Evolutionary conservation across 2,113 vertebrate genomes (phyloP).

Genomic region (Phalacrocorax carbo): DNA sequence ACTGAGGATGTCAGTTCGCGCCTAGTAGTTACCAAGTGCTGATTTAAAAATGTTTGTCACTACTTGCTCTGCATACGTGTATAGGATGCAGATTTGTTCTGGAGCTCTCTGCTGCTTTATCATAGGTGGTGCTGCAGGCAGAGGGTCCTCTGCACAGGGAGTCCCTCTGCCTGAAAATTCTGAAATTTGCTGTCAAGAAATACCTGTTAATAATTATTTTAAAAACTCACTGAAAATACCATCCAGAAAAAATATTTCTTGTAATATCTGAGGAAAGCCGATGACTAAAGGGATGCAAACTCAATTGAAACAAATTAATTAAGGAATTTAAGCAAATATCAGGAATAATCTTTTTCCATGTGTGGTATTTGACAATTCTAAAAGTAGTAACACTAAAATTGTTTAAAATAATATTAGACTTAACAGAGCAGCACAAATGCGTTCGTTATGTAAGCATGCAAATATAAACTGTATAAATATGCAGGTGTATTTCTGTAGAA

Average conservation of each 20-base stretch:
- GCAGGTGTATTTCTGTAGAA: background rate
- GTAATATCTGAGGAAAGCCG: background rate
- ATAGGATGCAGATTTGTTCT: background rate
- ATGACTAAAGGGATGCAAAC: background rate
- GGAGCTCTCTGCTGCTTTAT: background rate
- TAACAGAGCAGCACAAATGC: background rate
- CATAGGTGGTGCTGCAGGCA: background rate
- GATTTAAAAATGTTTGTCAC: background rate
- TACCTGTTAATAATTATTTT: background rate
- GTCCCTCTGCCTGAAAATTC: background rate
- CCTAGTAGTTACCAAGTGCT: background rate
- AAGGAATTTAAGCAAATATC: background rate
- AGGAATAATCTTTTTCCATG: background rate
- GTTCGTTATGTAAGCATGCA: background rate
- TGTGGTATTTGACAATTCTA: background rate
- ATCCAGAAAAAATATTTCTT: background rate
- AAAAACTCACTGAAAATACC: background rate
- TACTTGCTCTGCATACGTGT: background rate
- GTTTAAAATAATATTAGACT: background rate
- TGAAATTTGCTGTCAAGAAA: background rate
- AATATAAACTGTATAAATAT: background rate
- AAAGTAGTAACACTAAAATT: background rate
- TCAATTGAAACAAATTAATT: background rate
- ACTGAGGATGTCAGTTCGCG: background rate
- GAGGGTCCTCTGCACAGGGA: background rate